Conservation (phyloP, 2,113 vertebrate genomes). For the Callionymus lyra region DNA sequence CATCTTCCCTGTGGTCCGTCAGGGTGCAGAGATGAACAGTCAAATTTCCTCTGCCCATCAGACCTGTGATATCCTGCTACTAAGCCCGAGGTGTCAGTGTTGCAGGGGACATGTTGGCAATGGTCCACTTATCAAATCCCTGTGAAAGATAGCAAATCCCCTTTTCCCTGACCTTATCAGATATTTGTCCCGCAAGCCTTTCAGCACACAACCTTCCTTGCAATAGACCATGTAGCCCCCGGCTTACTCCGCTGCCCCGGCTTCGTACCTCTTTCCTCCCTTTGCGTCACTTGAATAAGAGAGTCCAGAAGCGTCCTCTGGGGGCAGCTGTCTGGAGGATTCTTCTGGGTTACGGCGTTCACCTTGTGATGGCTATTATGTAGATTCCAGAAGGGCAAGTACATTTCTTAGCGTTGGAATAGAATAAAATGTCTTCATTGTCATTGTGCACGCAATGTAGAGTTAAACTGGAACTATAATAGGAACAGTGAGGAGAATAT, state of each 20-base stretch:
- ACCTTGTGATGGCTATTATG: too few relatives aligned
- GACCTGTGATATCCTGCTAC: slow-evolving; percentile 24
- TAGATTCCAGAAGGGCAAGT: too few relatives aligned
- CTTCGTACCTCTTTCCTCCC: slow-evolving; percentile 15
- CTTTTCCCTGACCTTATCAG: slow-evolving; percentile 39
- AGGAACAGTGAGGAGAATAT: too few relatives aligned
- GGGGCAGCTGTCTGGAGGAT: too few relatives aligned
- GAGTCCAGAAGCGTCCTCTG: slow-evolving; percentile 20
- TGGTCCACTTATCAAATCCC: slow-evolving; percentile 45
- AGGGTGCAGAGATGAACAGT: slow-evolving; percentile 3
- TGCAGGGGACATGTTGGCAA: slow-evolving; percentile 19
- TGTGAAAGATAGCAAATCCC: slow-evolving; percentile 38
- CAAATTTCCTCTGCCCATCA: slow-evolving; percentile 9
- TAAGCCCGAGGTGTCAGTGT: slow-evolving; percentile 25
- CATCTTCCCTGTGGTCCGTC: too few relatives aligned
- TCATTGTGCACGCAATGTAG: too few relatives aligned
- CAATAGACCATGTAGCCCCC: slow-evolving; percentile 33
- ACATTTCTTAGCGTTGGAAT: too few relatives aligned
- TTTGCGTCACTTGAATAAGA: slow-evolving; percentile 43
- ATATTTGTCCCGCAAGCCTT: slow-evolving; percentile 37
- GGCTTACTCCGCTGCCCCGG: slow-evolving; percentile 16
- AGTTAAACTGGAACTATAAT: too few relatives aligned
- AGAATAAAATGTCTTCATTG: too few relatives aligned
- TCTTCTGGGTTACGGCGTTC: too few relatives aligned
- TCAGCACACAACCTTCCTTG: slow-evolving; percentile 28